phyloP scores from a whole-genome alignment of 1,140 invertebrate genomes.

The Nebria ingens region DNA sequence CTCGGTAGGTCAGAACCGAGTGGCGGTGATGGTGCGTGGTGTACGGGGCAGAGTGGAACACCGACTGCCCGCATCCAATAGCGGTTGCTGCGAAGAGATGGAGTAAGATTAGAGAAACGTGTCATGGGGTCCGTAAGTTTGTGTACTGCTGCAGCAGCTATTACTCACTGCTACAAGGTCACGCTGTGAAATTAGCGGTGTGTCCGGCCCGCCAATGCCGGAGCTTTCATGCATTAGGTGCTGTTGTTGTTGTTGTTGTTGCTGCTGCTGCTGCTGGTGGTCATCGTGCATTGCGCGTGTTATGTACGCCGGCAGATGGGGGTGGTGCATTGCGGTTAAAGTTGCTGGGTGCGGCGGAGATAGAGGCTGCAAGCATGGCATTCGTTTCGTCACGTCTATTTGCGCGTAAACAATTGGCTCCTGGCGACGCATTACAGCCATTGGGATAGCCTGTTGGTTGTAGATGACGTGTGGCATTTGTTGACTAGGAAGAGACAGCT shows the following conservation, averaged over 20 bases:
- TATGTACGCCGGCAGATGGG: constrained; percentile 30
- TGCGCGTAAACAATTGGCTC: constrained; percentile 40
- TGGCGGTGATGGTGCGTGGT: constrained; percentile 31
- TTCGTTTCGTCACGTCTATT: constrained; percentile 34
- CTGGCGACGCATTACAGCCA: constrained; percentile 29
- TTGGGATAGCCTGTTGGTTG: constrained; percentile 31
- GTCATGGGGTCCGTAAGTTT: not conserved
- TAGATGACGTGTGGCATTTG: constrained; percentile 34
- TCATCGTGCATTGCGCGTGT: constrained; percentile 27
- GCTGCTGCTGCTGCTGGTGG: constrained; percentile 13
- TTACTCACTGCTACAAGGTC: constrained; percentile 29
- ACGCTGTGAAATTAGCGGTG: constrained; percentile 26
- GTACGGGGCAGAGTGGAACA: constrained; percentile 26
- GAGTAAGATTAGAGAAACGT: not conserved
- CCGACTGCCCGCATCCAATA: constrained; percentile 26
- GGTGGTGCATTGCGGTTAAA: constrained; percentile 29
- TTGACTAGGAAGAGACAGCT: constrained; percentile 36
- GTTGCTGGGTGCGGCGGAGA: constrained; percentile 28
- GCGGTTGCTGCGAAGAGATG: constrained; percentile 13
- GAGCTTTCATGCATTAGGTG: constrained; percentile 23
- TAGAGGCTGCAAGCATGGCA: constrained; percentile 24
- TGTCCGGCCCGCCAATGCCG: constrained; percentile 25
- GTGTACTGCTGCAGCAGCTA: not conserved
- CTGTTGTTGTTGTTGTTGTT: not conserved
- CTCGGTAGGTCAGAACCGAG: constrained; percentile 33